Base-by-base conservation (phyloP, 2,888 invertebrate genomes). In the Brenthis daphne region DNA sequence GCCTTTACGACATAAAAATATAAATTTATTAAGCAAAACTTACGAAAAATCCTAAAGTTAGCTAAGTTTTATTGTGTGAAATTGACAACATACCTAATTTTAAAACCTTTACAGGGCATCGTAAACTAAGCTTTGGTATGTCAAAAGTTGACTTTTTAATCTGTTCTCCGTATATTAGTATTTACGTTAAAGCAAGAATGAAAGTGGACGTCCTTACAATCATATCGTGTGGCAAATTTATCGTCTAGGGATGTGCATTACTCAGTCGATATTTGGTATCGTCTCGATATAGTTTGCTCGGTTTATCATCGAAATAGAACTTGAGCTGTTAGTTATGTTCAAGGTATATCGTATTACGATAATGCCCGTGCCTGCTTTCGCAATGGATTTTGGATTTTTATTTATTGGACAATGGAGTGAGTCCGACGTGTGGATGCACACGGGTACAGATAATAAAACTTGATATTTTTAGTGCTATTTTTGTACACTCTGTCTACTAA, bases 301-400 rank as follows among this genome's bases (percentile, higher is more conserved):
- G 82, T 85, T 85, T 89, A 89, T 90, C 88, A 80, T 77, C 79
- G 74, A 83, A 84, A 86, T 84, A 85, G 87, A 84, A 85, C 75
- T 74, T 70, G 68, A 71, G 75, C 73, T 67, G 75, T 86, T 85
- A 88, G 82, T 89, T 88, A 88, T 87, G 87, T 82, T 77, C 77
- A 77, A 69, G 75, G 75, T 79, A 82, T 89, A 89, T 89, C 89
- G 79, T 77, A 80, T 81, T 81, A 77, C 85, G 89, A 90, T 89
- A 89, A 84, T 88, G 85, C 84, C 84, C 75, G 79, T 79, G 83
- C 82, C 77, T 78, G 77, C 79, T 82, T 74, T 75, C 74, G 71
- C 76, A 75, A 74, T 75, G 73, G 72, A 76, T 73, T 80, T 77
- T 78, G 77, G 74, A 75, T 76, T 79, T 79, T 79, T 79, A 74